Evolutionary conservation across 2,888 invertebrate species (phyloP).

Genomic region (Eupithecia subumbrata): DNA sequence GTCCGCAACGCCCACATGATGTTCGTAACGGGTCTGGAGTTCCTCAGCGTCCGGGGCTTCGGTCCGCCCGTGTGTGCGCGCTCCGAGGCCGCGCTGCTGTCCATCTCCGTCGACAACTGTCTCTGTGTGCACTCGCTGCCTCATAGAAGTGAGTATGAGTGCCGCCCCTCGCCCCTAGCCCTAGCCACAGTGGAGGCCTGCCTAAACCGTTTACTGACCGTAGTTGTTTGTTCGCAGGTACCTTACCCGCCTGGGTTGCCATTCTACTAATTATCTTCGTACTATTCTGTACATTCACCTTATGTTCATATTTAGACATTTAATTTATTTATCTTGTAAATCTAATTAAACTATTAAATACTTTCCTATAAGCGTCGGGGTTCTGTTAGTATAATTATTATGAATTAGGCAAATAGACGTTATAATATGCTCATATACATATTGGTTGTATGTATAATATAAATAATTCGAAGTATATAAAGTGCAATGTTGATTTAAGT

Average conservation of each 20-base stretch:
- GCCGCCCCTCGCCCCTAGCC: not conserved
- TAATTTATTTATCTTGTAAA: slow-evolving; percentile 62
- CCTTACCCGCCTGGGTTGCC: slow-evolving; percentile 92
- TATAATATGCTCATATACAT: slow-evolving; percentile 65
- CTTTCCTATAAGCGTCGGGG: slow-evolving; percentile 52
- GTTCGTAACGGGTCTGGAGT: slow-evolving; percentile 98
- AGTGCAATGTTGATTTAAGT: slow-evolving; percentile 62
- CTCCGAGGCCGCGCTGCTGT: slow-evolving; percentile 94
- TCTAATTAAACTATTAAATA: slow-evolving; percentile 39
- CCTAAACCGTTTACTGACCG: slow-evolving; percentile 18
- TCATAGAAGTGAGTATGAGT: slow-evolving; percentile 85
- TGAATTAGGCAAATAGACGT: slow-evolving; percentile 61
- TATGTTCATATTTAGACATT: slow-evolving; percentile 93
- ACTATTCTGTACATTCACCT: slow-evolving; percentile 90
- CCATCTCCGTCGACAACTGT: slow-evolving; percentile 98
- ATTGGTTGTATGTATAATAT: slow-evolving; percentile 66
- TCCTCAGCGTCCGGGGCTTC: slow-evolving; percentile 90
- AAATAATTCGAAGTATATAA: slow-evolving; percentile 68
- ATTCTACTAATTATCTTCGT: slow-evolving; percentile 89
- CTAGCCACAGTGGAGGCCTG: not conserved
- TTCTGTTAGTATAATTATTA: slow-evolving; percentile 47
- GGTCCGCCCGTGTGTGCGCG: slow-evolving; percentile 89
- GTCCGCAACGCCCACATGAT: slow-evolving; percentile 95
- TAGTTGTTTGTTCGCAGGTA: slow-evolving; percentile 82
- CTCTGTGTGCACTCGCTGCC: slow-evolving; percentile 95